Percentiles rank a stretch among this genome's conserved stretches.
These are phyloP conservation scores for Premnoplex brunnescens DNA, from an alignment of 2,797 vertebrate species.

Conservation along the genomic window DNA sequence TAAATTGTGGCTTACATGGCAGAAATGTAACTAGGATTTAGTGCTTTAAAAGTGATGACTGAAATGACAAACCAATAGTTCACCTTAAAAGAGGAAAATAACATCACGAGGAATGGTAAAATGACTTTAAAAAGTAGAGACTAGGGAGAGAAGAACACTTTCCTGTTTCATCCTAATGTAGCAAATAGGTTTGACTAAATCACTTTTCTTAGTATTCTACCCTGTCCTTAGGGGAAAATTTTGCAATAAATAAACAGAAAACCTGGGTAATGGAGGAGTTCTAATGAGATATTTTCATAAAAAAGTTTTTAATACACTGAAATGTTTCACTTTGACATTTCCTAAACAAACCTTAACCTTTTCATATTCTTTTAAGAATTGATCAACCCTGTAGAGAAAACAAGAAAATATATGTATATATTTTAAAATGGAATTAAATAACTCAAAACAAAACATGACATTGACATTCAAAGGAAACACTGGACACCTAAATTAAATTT, in stretches of 20 bases:
- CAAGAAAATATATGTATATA: constrained; percentile 38
- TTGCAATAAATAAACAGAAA: constrained; percentile 38
- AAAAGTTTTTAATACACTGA: constrained; percentile 48
- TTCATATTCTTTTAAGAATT: constrained; percentile 55
- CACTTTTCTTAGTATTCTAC: constrained; percentile 21
- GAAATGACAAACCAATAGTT: background rate
- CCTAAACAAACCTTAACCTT: constrained; percentile 64
- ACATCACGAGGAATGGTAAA: background rate
- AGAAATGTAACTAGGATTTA: background rate
- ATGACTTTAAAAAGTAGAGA: background rate
- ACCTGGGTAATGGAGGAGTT: constrained; percentile 23
- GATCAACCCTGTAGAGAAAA: constrained; percentile 37
- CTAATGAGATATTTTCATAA: constrained; percentile 56
- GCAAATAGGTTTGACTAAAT: background rate
- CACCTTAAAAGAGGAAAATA: background rate
- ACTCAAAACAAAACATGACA: constrained; percentile 30
- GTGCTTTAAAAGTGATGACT: background rate
- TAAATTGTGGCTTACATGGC: background rate
- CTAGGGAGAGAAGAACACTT: background rate
- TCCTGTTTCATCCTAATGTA: background rate
- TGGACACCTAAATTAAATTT: constrained; percentile 9
- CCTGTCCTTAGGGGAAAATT: background rate
- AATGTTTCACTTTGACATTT: constrained; percentile 58
- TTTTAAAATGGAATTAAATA: constrained; percentile 43
- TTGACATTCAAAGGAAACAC: constrained; percentile 47